Evolutionary conservation across 1,140 invertebrate genomes (phyloP).

Genomic region (Musca vetustissima): DNA sequence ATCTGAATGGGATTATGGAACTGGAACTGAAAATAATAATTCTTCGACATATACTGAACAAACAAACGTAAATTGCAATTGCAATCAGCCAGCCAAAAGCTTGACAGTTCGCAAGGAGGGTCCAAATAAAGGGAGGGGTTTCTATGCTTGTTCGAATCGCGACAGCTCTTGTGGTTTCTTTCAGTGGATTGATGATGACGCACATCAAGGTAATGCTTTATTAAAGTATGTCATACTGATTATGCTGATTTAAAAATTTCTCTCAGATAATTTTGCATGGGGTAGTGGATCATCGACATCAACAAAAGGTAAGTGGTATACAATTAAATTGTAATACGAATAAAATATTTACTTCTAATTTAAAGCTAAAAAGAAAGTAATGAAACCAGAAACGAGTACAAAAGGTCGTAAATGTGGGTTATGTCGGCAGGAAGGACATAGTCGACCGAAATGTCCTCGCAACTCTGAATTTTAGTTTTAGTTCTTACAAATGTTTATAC

Average conservation of each 20-base stretch:
- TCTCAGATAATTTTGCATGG: neutral
- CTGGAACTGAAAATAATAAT: neutral
- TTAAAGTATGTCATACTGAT: neutral
- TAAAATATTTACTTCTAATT: neutral
- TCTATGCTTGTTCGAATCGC: constrained; percentile 69
- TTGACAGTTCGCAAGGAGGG: constrained; percentile 81
- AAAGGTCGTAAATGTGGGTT: constrained; percentile 67
- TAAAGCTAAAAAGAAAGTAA: neutral
- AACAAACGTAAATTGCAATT: constrained; percentile 36
- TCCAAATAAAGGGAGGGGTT: constrained; percentile 80
- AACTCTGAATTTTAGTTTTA: constrained; percentile 41
- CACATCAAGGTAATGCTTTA: constrained; percentile 29
- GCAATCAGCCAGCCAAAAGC: constrained; percentile 56
- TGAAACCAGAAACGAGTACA: neutral
- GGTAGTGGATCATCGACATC: neutral
- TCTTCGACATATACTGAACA: neutral
- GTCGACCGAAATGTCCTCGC: constrained; percentile 63
- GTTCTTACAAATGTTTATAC: neutral
- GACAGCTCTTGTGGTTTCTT: constrained; percentile 75
- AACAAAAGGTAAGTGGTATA: constrained; percentile 5
- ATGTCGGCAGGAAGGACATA: constrained; percentile 72
- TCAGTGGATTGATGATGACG: constrained; percentile 75
- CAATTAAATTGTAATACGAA: no score
- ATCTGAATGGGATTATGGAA: neutral
- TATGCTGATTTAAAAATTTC: neutral